phyloP scores from a whole-genome alignment of 2,888 invertebrate genomes.

The Nomada ferruginata region DNA sequence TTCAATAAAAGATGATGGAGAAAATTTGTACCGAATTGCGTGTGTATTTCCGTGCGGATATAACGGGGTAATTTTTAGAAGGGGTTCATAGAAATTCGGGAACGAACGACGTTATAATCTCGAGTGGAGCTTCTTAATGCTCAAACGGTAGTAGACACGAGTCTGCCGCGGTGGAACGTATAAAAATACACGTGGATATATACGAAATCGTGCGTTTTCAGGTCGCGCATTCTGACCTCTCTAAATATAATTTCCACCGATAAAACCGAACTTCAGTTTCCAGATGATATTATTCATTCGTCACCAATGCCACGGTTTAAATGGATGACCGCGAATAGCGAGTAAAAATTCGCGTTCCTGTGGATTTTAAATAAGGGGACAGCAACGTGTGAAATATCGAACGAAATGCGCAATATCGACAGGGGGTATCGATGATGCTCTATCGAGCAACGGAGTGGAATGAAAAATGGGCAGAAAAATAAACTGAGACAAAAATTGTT shows the following conservation, averaged over 20 bases:
- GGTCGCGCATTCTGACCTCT: constrained; percentile 35
- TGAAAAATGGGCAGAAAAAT: background rate
- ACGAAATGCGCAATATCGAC: background rate
- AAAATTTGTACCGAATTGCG: too few species aligned
- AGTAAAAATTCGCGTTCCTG: background rate
- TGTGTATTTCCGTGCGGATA: too few species aligned
- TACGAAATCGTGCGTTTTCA: constrained; percentile 47
- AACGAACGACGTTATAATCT: constrained; percentile 15
- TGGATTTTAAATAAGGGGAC: too few species aligned
- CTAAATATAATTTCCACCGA: constrained; percentile 62
- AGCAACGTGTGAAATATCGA: background rate
- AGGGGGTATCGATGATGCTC: background rate
- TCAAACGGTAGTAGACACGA: constrained; percentile 20
- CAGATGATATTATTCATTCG: background rate
- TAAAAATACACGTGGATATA: constrained; percentile 56
- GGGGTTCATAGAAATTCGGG: background rate
- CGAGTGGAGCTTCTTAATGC: constrained; percentile 32
- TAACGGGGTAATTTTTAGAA: background rate
- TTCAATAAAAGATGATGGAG: too few species aligned
- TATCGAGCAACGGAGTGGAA: background rate
- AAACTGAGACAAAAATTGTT: background rate
- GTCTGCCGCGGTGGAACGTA: constrained; percentile 25
- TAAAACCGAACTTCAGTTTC: constrained; percentile 40
- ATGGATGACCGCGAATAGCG: background rate
- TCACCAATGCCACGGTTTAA: background rate